These are phyloP conservation scores for Caenorhabditis brenneri DNA, from an alignment of 1,140 invertebrate genomes.

Conservation along the genomic window DNA sequence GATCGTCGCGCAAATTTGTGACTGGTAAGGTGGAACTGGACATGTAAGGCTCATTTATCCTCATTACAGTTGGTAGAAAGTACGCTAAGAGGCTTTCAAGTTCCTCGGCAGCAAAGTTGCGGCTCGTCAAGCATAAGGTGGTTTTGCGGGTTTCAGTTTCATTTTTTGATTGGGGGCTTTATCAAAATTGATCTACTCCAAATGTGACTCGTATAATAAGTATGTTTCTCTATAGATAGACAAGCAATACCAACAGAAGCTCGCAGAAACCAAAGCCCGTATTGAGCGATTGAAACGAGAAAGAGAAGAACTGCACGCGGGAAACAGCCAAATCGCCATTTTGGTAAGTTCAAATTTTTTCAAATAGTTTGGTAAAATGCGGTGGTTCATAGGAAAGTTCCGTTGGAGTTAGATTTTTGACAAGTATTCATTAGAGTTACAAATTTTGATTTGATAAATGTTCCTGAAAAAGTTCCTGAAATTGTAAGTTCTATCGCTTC, in stretches of 20 bases:
- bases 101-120: not conserved
- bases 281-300: not conserved
- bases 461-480: no score
- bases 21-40: not conserved
- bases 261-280: not conserved
- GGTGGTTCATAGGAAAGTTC: no score
- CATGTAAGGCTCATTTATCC: not conserved
- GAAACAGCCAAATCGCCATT: not conserved
- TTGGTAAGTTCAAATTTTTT: conserved; percentile 1
- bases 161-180: not conserved
- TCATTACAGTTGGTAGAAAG: conserved; percentile 10
- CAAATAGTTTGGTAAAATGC: no score
- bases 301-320: not conserved
- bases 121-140: conserved; percentile 6
- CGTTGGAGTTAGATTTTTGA: no score
- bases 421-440: no score
- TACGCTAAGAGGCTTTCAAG: not conserved
- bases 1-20: not conserved
- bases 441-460: no score
- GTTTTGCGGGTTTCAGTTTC: not conserved
- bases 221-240: not conserved
- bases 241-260: not conserved
- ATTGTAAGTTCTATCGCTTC: no score
- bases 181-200: no score
- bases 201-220: not conserved